Percentiles rank a stretch among this genome's conserved stretches.
These are phyloP conservation scores for Sebastes baramenuke DNA, from an alignment of 2,797 vertebrate genomes.

Conservation along the genomic window DNA sequence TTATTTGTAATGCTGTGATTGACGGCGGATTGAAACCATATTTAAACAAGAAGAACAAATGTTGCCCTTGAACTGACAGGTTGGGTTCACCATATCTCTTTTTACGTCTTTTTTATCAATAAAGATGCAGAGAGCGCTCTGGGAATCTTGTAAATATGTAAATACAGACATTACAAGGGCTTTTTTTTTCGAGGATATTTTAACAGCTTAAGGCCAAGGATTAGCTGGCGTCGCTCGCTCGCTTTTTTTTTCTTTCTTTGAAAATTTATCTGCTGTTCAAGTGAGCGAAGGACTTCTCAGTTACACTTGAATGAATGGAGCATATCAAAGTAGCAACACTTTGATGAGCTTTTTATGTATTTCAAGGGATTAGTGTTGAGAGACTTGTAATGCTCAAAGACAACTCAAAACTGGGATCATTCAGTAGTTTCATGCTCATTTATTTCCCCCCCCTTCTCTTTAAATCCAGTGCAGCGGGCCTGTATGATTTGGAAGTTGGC, in stretches of 20 bases:
- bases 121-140: constrained; percentile 65
- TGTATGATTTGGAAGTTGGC: constrained; percentile 48
- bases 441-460: neutral
- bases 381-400: constrained; percentile 46
- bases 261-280: constrained; percentile 54
- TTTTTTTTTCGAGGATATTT: constrained; percentile 69
- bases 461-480: constrained; percentile 35
- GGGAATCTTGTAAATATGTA: constrained; percentile 80
- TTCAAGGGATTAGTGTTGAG: constrained; percentile 56
- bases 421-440: constrained; percentile 52
- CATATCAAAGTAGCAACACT: constrained; percentile 54
- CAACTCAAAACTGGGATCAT: constrained; percentile 40
- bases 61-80: constrained; percentile 88
- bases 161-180: constrained; percentile 76
- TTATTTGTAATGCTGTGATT: constrained; percentile 91
- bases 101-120: constrained; percentile 59
- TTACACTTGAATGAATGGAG: constrained; percentile 55
- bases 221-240: constrained; percentile 47
- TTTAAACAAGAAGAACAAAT: constrained; percentile 89
- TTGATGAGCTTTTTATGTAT: constrained; percentile 53
- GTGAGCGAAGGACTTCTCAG: constrained; percentile 49
- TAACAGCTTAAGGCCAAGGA: constrained; percentile 61
- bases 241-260: constrained; percentile 19
- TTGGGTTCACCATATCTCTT: constrained; percentile 64
- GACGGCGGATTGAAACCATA: constrained; percentile 89